phyloP scores from a whole-genome alignment of 2,113 vertebrate genomes.

The Notarius quadriscutis region DNA sequence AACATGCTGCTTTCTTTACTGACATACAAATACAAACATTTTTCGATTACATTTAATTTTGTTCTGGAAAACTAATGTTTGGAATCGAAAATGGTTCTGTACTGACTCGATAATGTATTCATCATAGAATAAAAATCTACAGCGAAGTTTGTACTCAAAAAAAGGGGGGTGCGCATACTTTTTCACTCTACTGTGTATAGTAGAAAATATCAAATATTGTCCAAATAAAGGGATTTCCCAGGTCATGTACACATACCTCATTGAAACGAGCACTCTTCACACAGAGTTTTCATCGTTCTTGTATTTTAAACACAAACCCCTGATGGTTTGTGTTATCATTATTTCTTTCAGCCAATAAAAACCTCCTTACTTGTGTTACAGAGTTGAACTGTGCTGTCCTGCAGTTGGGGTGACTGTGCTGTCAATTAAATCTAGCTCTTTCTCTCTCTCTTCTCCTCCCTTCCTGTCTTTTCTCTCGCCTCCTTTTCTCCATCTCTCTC shows the following conservation, averaged over 20 bases:
- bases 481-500: slow-evolving; percentile 28
- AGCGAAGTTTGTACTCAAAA: too few relatives aligned
- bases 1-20: too few relatives aligned
- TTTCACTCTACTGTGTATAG: too few relatives aligned
- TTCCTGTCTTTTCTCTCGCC: slow-evolving; percentile 56
- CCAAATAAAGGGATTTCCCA: too few relatives aligned
- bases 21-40: too few relatives aligned
- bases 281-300: background rate
- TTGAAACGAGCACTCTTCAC: background rate
- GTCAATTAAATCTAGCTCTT: slow-evolving; percentile 77
- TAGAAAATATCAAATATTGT: too few relatives aligned
- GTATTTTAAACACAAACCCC: background rate
- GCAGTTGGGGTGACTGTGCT: slow-evolving; percentile 71
- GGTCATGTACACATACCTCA: background rate
- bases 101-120: too few relatives aligned
- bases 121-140: too few relatives aligned
- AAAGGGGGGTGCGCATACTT: too few relatives aligned
- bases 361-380: background rate
- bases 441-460: slow-evolving; percentile 44
- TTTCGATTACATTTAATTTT: too few relatives aligned
- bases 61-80: too few relatives aligned
- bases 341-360: background rate
- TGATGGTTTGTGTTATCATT: background rate
- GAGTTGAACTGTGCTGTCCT: slow-evolving; percentile 18
- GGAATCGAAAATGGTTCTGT: too few relatives aligned